Conservation (phyloP, 1,140 invertebrate genomes). For the Phortica variegata region DNA sequence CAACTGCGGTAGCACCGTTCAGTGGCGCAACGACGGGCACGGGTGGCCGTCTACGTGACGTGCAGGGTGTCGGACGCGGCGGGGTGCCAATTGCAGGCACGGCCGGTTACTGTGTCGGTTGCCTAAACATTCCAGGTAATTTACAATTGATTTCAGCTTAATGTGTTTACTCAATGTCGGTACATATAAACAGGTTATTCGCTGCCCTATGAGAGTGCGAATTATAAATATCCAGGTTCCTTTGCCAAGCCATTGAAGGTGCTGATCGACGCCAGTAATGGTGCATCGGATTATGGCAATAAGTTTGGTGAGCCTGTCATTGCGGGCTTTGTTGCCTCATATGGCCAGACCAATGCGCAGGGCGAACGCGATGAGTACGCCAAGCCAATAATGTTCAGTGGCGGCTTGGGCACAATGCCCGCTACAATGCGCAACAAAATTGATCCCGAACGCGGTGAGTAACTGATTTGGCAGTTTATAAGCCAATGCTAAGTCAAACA, state of each 20-base stretch:
- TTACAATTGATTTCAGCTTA: background rate
- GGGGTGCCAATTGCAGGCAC: conserved; percentile 93
- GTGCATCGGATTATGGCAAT: conserved; percentile 98
- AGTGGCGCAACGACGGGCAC: conserved; percentile 97
- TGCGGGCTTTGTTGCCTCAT: conserved; percentile 87
- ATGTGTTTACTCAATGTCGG: background rate
- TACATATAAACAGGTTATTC: conserved; percentile 71
- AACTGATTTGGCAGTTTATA: background rate
- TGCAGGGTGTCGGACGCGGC: conserved; percentile 89
- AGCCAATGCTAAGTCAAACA: no score
- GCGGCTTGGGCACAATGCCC: conserved; percentile 85
- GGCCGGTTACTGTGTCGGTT: conserved; percentile 94
- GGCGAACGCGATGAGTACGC: conserved; percentile 86
- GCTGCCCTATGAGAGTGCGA: conserved; percentile 82
- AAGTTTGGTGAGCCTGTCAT: conserved; percentile 98
- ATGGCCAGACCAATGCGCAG: conserved; percentile 71
- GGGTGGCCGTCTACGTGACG: conserved; percentile 90
- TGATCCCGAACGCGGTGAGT: conserved; percentile 26
- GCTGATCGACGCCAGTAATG: conserved; percentile 93
- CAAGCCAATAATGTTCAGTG: conserved; percentile 99
- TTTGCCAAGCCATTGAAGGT: conserved; percentile 88
- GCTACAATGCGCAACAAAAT: conserved; percentile 35
- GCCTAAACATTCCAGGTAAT: conserved; percentile 83
- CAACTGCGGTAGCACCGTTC: conserved; percentile 89
- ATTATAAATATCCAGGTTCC: conserved; percentile 79